Evolutionary conservation across 2,113 vertebrate species (phyloP), one percentile per base, ranked within the genome.

Genomic region (Bubo bubo): DNA sequence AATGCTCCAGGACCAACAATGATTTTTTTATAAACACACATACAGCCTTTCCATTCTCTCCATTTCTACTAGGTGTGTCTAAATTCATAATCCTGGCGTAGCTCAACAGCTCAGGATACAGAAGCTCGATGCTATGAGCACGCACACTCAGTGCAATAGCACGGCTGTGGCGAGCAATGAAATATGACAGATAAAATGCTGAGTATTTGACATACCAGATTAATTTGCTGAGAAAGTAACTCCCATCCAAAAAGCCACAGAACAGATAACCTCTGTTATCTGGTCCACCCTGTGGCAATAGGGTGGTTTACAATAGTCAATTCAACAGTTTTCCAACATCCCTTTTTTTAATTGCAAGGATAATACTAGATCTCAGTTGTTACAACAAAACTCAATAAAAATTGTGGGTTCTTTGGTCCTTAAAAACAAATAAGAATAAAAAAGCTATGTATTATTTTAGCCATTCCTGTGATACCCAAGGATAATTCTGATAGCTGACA

Each of bases 231-330:
- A 64, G 63, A 76, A 85, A 53, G 45, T 47, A 79, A 70, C 43
- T 79, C 37, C 74, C 39, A 80, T 80, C 39, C 74, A 76, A 68
- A 80, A 75, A 75, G 43, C 26, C 62, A 26, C 19, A 41, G 37
- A 47, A 28, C n/a, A 79, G 74, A 92, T 88, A 88, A 80, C 73
- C 67, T 68, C 49, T 50, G 35, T 56, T 84, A 92, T 52, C 79
- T 75, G 14, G 37, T 24, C 30, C 2, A 2, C 56, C 55, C 37
- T 63, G 43, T 21, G 34, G 53, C 79, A 58, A 68, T 12, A 63
- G 26, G 37, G 49, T 75, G 26, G 41, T 59, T 85, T 52, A 35
- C 19, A 53, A 27, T 6, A 63, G 28, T 13, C 14, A 35, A 30
- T 47, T 79, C 19, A 47, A 50, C n/a, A 32, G 9, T 39, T 66